Evolutionary conservation across 1,140 invertebrate genomes (phyloP), one percentile per base, ranked within the genome.

Genomic region (Atta colombica): DNA sequence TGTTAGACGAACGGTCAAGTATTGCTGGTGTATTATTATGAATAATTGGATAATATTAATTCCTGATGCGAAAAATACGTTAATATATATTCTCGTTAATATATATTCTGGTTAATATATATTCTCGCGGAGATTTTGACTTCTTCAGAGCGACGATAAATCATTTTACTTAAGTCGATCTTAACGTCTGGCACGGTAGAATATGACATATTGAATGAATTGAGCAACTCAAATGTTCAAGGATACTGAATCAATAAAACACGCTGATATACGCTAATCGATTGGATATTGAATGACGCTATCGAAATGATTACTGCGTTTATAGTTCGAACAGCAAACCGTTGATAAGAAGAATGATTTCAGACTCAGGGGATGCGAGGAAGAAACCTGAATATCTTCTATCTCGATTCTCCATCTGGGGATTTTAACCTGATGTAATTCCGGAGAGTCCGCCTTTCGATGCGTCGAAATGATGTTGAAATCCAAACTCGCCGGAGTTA

Each of bases 1-100:
- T 94, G 93, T 94, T 95, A 94, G 94, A 95, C 94, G 94, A 95
- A 95, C 90, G 69, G 91, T 92, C 86, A 85, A 81, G 63, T 90
- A 71, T 66, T 88, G 63, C 31, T 92, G 35, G 65, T 45, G n/a
- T 68, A 45, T 68, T 68, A 68, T 39, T 39, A 8, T 10, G 16
- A 6, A 2, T 66, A 45, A 12, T 88, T 21, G 10, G 39, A 18
- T 51, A 2, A 31, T 63, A 45, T 89, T 39, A 63, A 55, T 14
- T 69, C 45, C 31, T 10, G 51, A 61, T 55, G 25, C n/a, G 25
- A 63, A 35, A 72, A 49, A 71, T 14, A 63, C 21, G n/a, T 86
- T 75, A 49, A 66, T 74, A 31, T 74, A 85, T 68, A 85, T 71
- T 53, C 25, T 61, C 63, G 61, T 25, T 25, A 25, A 25, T 25